Percentiles rank a stretch among this genome's conserved stretches.
phyloP scores from a whole-genome alignment of 2,113 vertebrate genomes.

The Baryphthengus martii region DNA sequence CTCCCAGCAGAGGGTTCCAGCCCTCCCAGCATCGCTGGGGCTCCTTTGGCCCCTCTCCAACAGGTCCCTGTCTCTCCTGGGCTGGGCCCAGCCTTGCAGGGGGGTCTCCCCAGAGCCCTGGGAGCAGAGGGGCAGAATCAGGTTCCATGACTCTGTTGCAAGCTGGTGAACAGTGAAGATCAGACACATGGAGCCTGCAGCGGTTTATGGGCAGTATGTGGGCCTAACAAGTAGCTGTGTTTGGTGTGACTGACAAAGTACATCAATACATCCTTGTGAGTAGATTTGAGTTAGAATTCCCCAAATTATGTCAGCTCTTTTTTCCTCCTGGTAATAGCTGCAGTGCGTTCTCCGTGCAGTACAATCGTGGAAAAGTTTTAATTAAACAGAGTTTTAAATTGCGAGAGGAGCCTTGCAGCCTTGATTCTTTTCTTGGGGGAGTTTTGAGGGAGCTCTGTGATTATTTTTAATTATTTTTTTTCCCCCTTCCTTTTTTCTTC shows the following conservation, averaged over 20 bases:
- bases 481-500: not conserved
- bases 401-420: accelerated
- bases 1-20: too few species aligned
- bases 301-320: too few species aligned
- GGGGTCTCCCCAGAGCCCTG: too few species aligned
- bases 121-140: not conserved
- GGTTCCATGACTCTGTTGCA: accelerated
- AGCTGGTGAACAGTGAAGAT: not conserved
- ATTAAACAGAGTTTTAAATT: not conserved
- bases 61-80: too few species aligned
- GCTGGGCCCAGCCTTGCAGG: too few species aligned
- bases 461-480: not conserved
- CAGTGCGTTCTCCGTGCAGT: not conserved
- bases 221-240: not conserved
- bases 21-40: too few species aligned
- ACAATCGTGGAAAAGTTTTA: accelerated
- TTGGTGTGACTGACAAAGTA: not conserved
- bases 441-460: not conserved
- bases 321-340: accelerated
- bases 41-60: too few species aligned
- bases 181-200: not conserved
- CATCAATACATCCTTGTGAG: not conserved
- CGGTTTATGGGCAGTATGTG: too few species aligned
- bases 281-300: not conserved
- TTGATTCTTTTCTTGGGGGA: not conserved